Conservation (phyloP, 2,888 invertebrate species). For the Chelonus formosanus region DNA sequence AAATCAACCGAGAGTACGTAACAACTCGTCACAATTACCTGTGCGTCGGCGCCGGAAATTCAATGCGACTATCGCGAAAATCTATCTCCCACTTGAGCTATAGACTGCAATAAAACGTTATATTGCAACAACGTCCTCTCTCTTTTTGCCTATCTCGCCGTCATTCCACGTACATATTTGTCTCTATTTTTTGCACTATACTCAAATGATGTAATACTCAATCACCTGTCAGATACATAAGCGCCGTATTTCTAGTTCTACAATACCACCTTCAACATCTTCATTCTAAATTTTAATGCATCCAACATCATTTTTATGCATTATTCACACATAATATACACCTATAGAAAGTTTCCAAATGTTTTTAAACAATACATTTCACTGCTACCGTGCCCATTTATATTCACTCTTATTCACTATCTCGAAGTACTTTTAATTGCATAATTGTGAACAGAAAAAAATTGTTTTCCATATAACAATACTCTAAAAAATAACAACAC, state of each 20-base stretch:
- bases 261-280: too few relatives aligned
- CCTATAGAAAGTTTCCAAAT: too few relatives aligned
- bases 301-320: too few relatives aligned
- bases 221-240: slow-evolving; percentile 3
- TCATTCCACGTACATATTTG: slow-evolving; percentile 11
- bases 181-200: neutral
- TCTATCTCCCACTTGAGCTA: slow-evolving; percentile 19
- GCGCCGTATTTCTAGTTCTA: neutral
- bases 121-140: slow-evolving; percentile 13
- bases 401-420: too few relatives aligned
- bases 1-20: slow-evolving; percentile 2
- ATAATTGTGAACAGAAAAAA: too few relatives aligned
- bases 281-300: too few relatives aligned
- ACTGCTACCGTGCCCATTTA: too few relatives aligned
- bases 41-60: slow-evolving; percentile 26
- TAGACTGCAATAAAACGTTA: slow-evolving; percentile 5
- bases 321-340: too few relatives aligned
- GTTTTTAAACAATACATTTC: too few relatives aligned
- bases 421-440: too few relatives aligned
- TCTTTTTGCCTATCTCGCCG: slow-evolving; percentile 13
- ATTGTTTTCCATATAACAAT: too few relatives aligned
- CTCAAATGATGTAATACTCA: slow-evolving; percentile 1
- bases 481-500: too few relatives aligned
- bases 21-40: slow-evolving; percentile 21
- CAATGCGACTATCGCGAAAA: slow-evolving; percentile 24